Conservation (phyloP, 2,888 invertebrate genomes). For the Nebria brevicollis region DNA sequence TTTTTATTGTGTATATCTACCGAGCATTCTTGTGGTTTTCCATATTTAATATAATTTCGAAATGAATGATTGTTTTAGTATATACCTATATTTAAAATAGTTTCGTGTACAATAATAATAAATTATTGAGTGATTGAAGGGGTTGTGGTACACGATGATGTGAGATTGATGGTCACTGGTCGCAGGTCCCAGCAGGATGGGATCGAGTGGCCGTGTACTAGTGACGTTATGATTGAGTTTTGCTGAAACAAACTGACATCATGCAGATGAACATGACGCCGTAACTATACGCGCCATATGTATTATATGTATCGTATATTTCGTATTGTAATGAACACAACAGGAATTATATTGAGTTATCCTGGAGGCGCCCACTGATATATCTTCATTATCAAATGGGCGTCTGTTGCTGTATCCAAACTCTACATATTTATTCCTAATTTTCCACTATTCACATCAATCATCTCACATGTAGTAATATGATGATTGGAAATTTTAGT, state of each 20-base stretch:
- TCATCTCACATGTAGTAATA: too few relatives aligned
- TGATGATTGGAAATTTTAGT: too few relatives aligned
- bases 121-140: not conserved
- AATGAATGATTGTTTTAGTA: too few relatives aligned
- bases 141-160: not conserved
- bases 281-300: not conserved
- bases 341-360: not conserved
- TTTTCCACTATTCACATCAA: too few relatives aligned
- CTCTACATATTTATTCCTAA: too few relatives aligned
- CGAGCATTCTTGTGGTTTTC: not conserved
- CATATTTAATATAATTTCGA: too few relatives aligned
- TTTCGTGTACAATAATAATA: too few relatives aligned
- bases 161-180: not conserved
- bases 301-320: not conserved
- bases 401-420: too few relatives aligned
- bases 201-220: constrained; percentile 7
- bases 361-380: not conserved
- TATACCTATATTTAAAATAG: too few relatives aligned
- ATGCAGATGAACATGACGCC: not conserved
- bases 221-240: constrained; percentile 22
- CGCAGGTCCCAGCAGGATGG: not conserved
- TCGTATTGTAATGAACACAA: not conserved
- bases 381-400: not conserved
- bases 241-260: not conserved
- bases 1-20: not conserved